These are phyloP conservation scores for Hoplodrina blanda DNA, from an alignment of 2,888 invertebrate species.

Conservation along the genomic window DNA sequence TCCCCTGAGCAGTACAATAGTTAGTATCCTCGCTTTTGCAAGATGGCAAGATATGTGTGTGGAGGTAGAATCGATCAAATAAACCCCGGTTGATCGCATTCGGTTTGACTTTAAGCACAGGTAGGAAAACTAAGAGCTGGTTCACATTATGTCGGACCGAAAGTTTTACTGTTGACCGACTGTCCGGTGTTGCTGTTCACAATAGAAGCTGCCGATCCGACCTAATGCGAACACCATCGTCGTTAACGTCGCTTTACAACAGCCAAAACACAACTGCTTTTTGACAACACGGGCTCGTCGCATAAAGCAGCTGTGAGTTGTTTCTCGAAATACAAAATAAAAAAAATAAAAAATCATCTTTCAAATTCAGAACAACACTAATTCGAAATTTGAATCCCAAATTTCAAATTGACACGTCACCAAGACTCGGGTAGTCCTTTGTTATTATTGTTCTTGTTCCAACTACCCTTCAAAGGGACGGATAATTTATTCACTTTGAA, in stretches of 20 bases:
- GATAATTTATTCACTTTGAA: conserved; percentile 45
- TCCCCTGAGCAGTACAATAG: conserved; percentile 21
- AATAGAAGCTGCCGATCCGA: no score
- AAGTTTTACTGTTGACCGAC: no score
- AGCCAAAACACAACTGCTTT: no score
- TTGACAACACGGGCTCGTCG: no score
- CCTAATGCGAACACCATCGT: no score
- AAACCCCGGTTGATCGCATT: no score
- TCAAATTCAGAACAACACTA: conserved; percentile 3
- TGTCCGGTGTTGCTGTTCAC: no score
- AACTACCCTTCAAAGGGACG: conserved; percentile 23
- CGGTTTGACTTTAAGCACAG: neutral
- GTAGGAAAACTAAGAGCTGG: no score
- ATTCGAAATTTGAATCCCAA: conserved; percentile 16
- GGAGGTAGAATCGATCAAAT: conserved; percentile 23
- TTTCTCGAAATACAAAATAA: neutral
- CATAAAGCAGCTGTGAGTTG: no score
- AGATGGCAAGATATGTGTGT: neutral
- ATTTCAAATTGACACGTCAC: conserved; percentile 22
- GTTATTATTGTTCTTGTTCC: conserved; percentile 21
- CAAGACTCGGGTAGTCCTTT: conserved; percentile 37
- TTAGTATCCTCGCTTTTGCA: neutral
- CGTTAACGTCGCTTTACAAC: no score
- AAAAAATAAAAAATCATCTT: neutral
- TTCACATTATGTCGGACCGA: no score